Evolutionary conservation across 2,888 invertebrate species (phyloP), one percentile per base, ranked within the genome.

Genomic region (Frankliniella intonsa): DNA sequence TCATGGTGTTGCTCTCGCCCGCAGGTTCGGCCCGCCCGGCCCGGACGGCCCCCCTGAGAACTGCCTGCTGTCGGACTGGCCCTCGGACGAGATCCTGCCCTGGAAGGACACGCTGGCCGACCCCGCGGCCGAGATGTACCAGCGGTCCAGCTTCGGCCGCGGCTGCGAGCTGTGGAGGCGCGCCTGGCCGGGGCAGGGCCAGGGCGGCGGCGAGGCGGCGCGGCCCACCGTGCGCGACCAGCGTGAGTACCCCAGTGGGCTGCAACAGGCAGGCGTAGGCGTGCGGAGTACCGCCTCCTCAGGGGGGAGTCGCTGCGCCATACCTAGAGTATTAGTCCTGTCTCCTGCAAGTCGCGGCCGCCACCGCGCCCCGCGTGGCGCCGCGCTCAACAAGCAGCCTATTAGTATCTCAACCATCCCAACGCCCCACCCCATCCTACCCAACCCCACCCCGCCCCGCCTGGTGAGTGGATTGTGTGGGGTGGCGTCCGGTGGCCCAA

Each of bases 141-240:
- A 95, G 83, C 88, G 95, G 80, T 95, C 94, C 0, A 95, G 94
- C 87, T 95, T 93, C 85, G 95, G 95, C 0, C 91, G 94, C 82
- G 95, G 95, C 0, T 95, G 95, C 85, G 95, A 95, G 86, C 92
- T 94, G 0, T 92, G 93, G 83, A 90, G 89, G 19, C 82, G 81
- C 55, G 82, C 82, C 10, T 50, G 80, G 80, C 50, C 51, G 22
- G 50, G 80, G 9, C 11, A 19, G 9, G 50, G 80, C 2, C n/a
- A 14, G 55, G 50, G 69, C 69, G 25, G 62, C 17, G 62, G 62
- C 69, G 69, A 22, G 22, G 22, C 69, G 22, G 69, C n/a, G 12
- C 17, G 62, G 17, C 62, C 62, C 62, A 62, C 62, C 62, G 62
- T 62, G 12, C 62, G 62, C 19, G 62, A 62, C 62, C 62, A 62